phyloP scores from a whole-genome alignment of 2,113 vertebrate species.

The Meriones unguiculatus region DNA sequence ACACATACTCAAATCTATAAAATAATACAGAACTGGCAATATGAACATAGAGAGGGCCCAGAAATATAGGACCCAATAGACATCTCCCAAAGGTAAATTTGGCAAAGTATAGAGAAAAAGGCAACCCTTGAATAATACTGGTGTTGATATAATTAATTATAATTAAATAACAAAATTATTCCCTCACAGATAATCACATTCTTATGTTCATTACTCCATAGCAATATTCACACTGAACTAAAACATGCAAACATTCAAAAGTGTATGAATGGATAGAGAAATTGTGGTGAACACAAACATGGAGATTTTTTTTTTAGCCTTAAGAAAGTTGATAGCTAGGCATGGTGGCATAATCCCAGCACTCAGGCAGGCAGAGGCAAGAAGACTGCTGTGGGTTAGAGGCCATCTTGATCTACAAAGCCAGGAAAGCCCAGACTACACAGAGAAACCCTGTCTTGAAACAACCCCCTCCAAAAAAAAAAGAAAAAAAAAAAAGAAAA shows the following conservation, averaged over 20 bases:
- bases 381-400: too few relatives aligned
- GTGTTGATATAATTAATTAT: not conserved
- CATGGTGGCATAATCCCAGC: too few relatives aligned
- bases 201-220: too few relatives aligned
- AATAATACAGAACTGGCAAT: not conserved
- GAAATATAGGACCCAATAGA: not conserved
- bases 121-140: not conserved
- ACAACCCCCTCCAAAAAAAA: too few relatives aligned
- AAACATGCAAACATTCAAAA: not conserved
- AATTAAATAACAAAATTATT: not conserved
- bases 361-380: too few relatives aligned
- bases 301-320: not conserved
- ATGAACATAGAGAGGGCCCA: not conserved
- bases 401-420: too few relatives aligned
- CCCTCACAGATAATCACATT: not conserved
- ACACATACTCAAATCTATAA: too few relatives aligned
- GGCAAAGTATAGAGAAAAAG: not conserved
- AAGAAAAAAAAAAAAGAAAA: too few relatives aligned
- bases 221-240: not conserved
- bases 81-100: not conserved
- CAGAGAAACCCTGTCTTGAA: too few relatives aligned
- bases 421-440: too few relatives aligned
- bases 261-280: not conserved
- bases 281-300: not conserved
- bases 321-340: not conserved